Conservation (phyloP, 30 jellyfish, hydroid and myxozoan species). For the Turritopsis dohrnii region DNA sequence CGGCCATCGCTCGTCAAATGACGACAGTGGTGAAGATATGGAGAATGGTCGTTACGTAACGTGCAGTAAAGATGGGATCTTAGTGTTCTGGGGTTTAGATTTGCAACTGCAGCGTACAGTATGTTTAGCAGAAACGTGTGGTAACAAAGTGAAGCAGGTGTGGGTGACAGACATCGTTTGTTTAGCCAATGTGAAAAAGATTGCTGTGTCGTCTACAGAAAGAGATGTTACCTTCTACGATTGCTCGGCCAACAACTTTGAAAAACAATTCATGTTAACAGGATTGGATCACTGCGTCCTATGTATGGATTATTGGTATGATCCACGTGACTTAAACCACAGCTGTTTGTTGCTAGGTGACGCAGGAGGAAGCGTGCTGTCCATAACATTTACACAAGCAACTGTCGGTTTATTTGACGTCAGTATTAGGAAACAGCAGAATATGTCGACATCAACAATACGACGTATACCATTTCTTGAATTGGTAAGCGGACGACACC, state of each 20-base stretch:
- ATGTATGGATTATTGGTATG: constrained; percentile 92
- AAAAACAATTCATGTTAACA: constrained; percentile 63
- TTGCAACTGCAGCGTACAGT: constrained; percentile 54
- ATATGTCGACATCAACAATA: constrained; percentile 38
- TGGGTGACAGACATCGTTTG: constrained; percentile 81
- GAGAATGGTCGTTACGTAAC: constrained; percentile 80
- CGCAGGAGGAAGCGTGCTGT: constrained; percentile 83
- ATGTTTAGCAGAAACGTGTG: constrained; percentile 43
- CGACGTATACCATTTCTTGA: constrained; percentile 52
- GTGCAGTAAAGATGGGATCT: constrained; percentile 85
- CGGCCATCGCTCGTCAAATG: constrained; percentile 40
- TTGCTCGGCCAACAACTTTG: constrained; percentile 77
- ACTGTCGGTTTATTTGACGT: constrained; percentile 78
- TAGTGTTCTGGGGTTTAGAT: constrained; percentile 78
- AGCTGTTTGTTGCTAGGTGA: constrained; percentile 76
- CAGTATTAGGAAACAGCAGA: constrained; percentile 58
- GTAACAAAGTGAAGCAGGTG: constrained; percentile 48
- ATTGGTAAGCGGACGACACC: constrained; percentile 38
- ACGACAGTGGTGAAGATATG: constrained; percentile 45
- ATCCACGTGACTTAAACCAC: constrained; percentile 65
- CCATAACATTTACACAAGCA: constrained; percentile 63
- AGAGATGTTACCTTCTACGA: constrained; percentile 75
- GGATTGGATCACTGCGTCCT: constrained; percentile 70
- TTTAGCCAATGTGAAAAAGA: constrained; percentile 74
- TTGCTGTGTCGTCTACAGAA: constrained; percentile 91